These are phyloP conservation scores for Rhabditoides inermis DNA, from an alignment of 2,888 invertebrate species.

Conservation along the genomic window DNA sequence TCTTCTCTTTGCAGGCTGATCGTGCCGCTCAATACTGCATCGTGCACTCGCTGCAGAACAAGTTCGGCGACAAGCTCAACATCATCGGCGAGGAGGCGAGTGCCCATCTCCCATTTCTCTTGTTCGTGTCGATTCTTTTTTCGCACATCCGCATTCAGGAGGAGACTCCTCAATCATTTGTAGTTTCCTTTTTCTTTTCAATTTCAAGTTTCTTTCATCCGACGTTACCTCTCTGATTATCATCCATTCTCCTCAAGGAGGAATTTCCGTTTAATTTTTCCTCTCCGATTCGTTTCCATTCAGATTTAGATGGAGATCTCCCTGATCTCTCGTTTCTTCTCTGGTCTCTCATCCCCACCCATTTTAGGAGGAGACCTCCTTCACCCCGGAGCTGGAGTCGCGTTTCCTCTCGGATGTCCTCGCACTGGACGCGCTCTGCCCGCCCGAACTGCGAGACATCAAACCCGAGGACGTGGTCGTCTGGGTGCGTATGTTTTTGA, in stretches of 20 bases:
- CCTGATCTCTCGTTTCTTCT: too few relatives aligned
- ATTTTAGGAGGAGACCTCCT: constrained; percentile 56
- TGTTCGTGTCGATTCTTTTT: too few relatives aligned
- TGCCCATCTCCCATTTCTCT: neutral
- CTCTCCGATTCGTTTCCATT: too few relatives aligned
- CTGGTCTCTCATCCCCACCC: too few relatives aligned
- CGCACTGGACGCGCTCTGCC: constrained; percentile 60
- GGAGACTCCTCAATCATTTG: neutral
- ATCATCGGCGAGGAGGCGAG: constrained; percentile 73
- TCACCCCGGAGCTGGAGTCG: constrained; percentile 70
- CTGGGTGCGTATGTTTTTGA: too few relatives aligned
- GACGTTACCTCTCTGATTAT: too few relatives aligned
- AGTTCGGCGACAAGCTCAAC: constrained; percentile 78
- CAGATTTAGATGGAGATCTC: too few relatives aligned
- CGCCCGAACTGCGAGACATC: constrained; percentile 60
- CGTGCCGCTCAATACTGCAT: constrained; percentile 87
- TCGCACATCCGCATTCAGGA: neutral
- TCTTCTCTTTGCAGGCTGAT: too few relatives aligned
- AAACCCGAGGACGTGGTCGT: constrained; percentile 62
- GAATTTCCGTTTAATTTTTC: too few relatives aligned
- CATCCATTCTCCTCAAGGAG: too few relatives aligned
- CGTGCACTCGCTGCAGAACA: constrained; percentile 72
- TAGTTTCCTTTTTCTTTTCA: neutral
- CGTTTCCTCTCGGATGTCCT: constrained; percentile 67
- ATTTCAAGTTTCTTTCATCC: neutral